Conservation (phyloP, 37 sponge, comb jelly and placozoan species). For the Chondrilla cf. caribensis region DNA sequence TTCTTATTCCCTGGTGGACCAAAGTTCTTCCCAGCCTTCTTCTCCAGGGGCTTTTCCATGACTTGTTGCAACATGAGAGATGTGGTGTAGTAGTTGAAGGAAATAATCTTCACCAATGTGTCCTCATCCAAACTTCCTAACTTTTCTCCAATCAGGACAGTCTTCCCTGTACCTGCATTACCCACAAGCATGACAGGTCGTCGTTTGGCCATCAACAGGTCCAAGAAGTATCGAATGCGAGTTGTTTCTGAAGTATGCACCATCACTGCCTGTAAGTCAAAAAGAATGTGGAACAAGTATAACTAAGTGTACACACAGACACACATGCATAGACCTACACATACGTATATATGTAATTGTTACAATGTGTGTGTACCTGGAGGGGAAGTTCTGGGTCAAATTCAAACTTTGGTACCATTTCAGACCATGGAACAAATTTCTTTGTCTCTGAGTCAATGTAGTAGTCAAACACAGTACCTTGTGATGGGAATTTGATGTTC, state of each 20-base stretch:
- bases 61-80: slow-evolving; percentile 96
- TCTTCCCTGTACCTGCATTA: slow-evolving; percentile 96
- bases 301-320: neutral
- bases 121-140: slow-evolving; percentile 68
- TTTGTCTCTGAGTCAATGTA: slow-evolving; percentile 72
- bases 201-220: slow-evolving; percentile 81
- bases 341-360: neutral
- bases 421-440: slow-evolving; percentile 91
- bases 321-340: neutral
- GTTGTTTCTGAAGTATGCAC: slow-evolving; percentile 95
- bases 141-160: slow-evolving; percentile 92
- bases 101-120: slow-evolving; percentile 75
- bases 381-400: slow-evolving; percentile 96
- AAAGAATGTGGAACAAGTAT: neutral
- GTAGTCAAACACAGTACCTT: slow-evolving; percentile 99
- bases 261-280: slow-evolving; percentile 66
- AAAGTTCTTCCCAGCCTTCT: slow-evolving; percentile 96
- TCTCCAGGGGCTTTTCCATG: slow-evolving; percentile 99
- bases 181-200: slow-evolving; percentile 99
- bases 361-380: slow-evolving; percentile 45
- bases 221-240: slow-evolving; percentile 79
- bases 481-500: slow-evolving; percentile 95
- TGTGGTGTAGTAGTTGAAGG: slow-evolving; percentile 99
- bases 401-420: slow-evolving; percentile 89
- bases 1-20: slow-evolving; percentile 98